These are phyloP conservation scores for Tadarida brasiliensis DNA, from an alignment of 2,797 vertebrate species.

Conservation along the genomic window DNA sequence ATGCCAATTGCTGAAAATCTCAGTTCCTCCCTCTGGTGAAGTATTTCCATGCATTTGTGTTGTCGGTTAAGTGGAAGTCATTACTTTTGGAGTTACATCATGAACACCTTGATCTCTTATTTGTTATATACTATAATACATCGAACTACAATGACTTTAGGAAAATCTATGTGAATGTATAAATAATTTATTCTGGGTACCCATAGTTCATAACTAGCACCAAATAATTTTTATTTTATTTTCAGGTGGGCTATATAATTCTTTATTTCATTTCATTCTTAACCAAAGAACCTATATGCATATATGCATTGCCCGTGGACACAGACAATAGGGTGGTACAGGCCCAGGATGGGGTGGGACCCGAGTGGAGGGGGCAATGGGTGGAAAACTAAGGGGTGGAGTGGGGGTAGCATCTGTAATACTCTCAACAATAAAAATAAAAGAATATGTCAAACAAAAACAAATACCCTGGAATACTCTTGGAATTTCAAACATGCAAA, in stretches of 20 bases:
- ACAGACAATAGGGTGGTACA: too few relatives aligned
- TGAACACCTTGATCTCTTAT: not conserved
- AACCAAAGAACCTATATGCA: too few relatives aligned
- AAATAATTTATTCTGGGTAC: not conserved
- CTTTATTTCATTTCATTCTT: not conserved
- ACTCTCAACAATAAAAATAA: not conserved
- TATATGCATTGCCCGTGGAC: too few relatives aligned
- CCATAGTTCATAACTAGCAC: not conserved
- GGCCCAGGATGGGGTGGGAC: not conserved
- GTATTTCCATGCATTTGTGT: not conserved
- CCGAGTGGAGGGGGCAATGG: too few relatives aligned
- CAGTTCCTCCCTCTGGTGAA: not conserved
- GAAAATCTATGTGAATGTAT: not conserved
- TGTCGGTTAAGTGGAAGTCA: constrained; percentile 13
- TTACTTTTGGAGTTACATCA: not conserved
- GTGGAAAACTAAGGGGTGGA: too few relatives aligned
- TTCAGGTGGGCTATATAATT: not conserved
- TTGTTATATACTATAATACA: not conserved
- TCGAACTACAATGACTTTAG: not conserved
- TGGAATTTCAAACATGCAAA: not conserved
- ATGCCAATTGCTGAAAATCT: not conserved
- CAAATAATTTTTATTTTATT: constrained; percentile 14
- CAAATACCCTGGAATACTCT: not conserved
- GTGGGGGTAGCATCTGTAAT: not conserved
- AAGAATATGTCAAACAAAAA: too few relatives aligned